phyloP scores from a whole-genome alignment of 1,140 invertebrate species.

The Aricia agestis region DNA sequence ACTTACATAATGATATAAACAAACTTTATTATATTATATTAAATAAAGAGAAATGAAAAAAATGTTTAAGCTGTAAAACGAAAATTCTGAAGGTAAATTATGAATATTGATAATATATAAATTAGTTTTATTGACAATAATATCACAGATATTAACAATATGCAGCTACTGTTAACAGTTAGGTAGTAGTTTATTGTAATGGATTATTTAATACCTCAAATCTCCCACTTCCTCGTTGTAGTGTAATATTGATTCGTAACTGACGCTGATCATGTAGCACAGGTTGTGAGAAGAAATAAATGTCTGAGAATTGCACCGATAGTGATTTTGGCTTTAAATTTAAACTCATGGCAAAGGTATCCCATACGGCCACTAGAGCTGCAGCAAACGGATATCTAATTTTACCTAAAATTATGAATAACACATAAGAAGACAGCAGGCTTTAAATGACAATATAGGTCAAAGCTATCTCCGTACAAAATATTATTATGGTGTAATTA shows the following conservation, averaged over 20 bases:
- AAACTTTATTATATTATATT: too few species aligned
- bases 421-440: background rate
- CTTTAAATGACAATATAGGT: too few species aligned
- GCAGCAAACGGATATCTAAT: slow-evolving; percentile 43
- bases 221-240: slow-evolving; percentile 38
- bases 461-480: too few species aligned
- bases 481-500: background rate
- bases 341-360: slow-evolving; percentile 44
- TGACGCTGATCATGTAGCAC: slow-evolving; percentile 33
- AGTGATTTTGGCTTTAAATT: slow-evolving; percentile 27
- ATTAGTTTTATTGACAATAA: too few species aligned
- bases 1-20: too few species aligned
- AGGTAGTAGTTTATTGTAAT: too few species aligned
- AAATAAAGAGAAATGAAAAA: too few species aligned
- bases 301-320: slow-evolving; percentile 37
- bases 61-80: too few species aligned
- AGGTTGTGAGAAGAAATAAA: slow-evolving; percentile 38
- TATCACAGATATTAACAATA: too few species aligned
- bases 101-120: too few species aligned
- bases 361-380: slow-evolving; percentile 45
- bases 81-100: too few species aligned
- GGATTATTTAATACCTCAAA: slow-evolving; percentile 50
- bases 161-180: too few species aligned
- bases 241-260: slow-evolving; percentile 28
- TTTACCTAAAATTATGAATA: slow-evolving; percentile 31